Conservation (phyloP, 2,113 vertebrate species). For the Sminthopsis crassicaudata region DNA sequence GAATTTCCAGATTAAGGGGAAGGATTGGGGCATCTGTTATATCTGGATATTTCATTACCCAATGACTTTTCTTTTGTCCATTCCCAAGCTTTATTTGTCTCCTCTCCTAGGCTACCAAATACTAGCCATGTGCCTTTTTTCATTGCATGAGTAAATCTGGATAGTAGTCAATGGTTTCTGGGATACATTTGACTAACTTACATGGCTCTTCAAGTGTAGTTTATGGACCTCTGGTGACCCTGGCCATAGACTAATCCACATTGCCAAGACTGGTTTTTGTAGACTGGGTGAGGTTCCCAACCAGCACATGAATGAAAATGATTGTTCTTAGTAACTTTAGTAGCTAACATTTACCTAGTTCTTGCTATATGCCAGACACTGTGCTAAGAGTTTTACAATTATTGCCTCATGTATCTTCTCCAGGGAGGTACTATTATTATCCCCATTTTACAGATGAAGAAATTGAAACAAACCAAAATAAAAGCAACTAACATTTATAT, state of each 20-base stretch:
- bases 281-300: neutral
- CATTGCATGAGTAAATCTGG: neutral
- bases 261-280: neutral
- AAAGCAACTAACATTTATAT: no score
- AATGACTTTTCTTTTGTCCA: neutral
- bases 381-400: neutral
- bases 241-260: neutral
- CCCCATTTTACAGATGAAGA: neutral
- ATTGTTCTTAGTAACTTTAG: neutral
- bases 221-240: neutral
- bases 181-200: neutral
- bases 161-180: neutral
- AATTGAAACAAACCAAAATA: neutral
- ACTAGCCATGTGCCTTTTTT: neutral
- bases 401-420: neutral
- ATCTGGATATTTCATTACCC: constrained; percentile 37
- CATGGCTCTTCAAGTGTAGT: neutral
- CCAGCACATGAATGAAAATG: neutral
- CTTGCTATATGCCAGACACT: neutral
- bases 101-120: constrained; percentile 8
- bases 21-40: neutral
- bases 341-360: neutral
- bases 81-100: neutral
- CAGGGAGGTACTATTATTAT: neutral
- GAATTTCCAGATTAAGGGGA: constrained; percentile 10